Base-by-base conservation (phyloP, 2,797 vertebrate species). In the Netta rufina region DNA sequence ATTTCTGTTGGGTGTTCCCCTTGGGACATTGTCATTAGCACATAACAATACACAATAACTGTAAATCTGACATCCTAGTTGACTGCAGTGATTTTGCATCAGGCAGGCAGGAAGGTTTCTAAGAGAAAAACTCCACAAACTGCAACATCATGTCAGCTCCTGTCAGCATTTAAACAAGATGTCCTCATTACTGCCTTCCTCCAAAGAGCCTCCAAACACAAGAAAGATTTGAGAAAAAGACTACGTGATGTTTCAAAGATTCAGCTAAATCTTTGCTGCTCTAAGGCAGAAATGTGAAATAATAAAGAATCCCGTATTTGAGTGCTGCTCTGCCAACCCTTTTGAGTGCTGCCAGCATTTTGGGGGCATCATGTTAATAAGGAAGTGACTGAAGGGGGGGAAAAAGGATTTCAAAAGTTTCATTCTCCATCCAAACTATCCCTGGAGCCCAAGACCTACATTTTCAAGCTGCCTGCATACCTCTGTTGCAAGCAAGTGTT, bases 211-310 rank as follows among this genome's bases (percentile, higher is more conserved):
- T 92, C 54, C 64, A 78, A 90, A 39, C 22, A 93, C 60, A 95
- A 88, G 53, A 89, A 78, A 90, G 71, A 87, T 91, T 79, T 6
- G 16, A 76, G 71, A 43, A 64, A 90, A 91, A 88, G 3, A 2
- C 76, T 92, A 80, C 5, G 10, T 90, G 91, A 92, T 87, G n/a
- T 45, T 93, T 94, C 84, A 90, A 82, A 96, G 41, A 51, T 58
- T 87, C 70, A 89, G 80, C 25, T 86, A 82, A 87, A 92, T 96
- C 56, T 94, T 54, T 81, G 69, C 70, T 92, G 71, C 91, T 93
- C 30, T 77, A 66, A 90, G 91, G 84, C 86, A 90, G 64, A 74
- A 89, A 87, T 62, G 69, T 62, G 72, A 74, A 93, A 90, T 95
- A 96, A 96, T 64, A 91, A 77, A 53, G 11, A 84, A 24, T 30